Conservation (phyloP, 2,888 invertebrate species). For the Macropis europaea region DNA sequence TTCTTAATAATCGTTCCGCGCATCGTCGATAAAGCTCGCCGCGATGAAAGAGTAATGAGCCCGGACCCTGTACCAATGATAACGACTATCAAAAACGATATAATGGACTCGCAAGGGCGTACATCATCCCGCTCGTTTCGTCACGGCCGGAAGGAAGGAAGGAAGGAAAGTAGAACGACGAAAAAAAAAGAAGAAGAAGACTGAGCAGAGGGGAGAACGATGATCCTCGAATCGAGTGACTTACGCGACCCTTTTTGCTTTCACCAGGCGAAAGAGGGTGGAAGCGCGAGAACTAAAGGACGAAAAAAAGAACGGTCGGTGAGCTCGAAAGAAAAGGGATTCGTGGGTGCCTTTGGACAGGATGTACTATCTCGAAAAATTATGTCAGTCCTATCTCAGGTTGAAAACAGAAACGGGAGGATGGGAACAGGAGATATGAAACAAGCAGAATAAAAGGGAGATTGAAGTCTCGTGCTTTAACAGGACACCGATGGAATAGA, state of each 20-base stretch:
- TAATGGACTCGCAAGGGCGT: constrained; percentile 48
- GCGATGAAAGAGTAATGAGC: constrained; percentile 29
- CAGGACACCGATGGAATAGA: constrained; percentile 63
- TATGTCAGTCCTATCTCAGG: constrained; percentile 75
- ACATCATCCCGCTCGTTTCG: constrained; percentile 36
- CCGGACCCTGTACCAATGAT: constrained; percentile 2
- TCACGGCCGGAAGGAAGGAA: background rate
- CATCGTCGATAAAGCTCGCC: background rate
- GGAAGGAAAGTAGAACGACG: constrained; percentile 2
- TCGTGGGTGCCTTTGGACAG: constrained; percentile 32
- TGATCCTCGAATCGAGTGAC: constrained; percentile 62
- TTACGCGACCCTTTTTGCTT: constrained; percentile 66
- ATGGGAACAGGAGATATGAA: constrained; percentile 69
- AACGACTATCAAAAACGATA: constrained; percentile 34
- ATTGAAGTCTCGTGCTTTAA: constrained; percentile 64
- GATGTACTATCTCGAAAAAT: constrained; percentile 75
- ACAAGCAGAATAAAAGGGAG: constrained; percentile 70
- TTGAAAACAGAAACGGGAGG: constrained; percentile 71
- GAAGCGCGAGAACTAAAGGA: constrained; percentile 4
- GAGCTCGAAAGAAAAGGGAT: constrained; percentile 51
- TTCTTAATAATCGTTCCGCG: constrained; percentile 13
- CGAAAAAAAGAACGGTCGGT: constrained; percentile 36
- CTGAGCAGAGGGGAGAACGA: too few relatives aligned
- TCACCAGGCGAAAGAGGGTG: constrained; percentile 55
- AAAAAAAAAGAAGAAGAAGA: constrained; percentile 10